Base-by-base conservation (phyloP, 1,140 invertebrate genomes). In the Chymomyza costata region DNA sequence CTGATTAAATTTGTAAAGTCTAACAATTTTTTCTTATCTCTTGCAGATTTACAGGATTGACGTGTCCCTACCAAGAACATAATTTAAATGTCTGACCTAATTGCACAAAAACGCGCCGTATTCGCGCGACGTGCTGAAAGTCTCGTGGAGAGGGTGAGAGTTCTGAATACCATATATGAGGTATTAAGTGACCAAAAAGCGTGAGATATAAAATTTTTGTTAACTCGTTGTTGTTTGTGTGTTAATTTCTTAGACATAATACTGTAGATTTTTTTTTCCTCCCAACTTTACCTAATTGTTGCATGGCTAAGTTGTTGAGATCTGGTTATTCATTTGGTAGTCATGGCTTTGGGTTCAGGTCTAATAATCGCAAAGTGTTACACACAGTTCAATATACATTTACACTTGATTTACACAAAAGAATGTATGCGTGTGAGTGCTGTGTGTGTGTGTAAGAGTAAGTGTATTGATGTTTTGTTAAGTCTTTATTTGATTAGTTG, bases 121-220 rank as follows among this genome's bases (percentile, higher is more conserved):
- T 85, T 85, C 64, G 84, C 84, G 41, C 67, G 84, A n/a, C 80
- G 84, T 30, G 84, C 84, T 18, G 84, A 85, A 25, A 84, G 82
- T 57, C 53, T 85, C 43, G 61, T 85, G 60, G 84, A 85, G 82
- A 61, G 84, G 83, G 84, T 85, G 83, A 85, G 83, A 85, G 55
- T 84, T 62, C 62, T 85, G 68, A 85, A 85, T 57, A 82, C 80
- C 64, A 85, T 85, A 41, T 85, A 82, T 50, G 84, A 85, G 84
- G 84, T 76, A 84, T 85, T 59, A 78, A 71, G 64, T 85, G 83
- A 84, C 81, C 83, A 83, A 56, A 66, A 78, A 70, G 55, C 80
- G 74, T 82, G 73, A 84, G 78, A 82, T 63, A 63, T 63, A 67
- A 49, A 18, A 65, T 58, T 55, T 57, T 56, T 14, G 11, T 37